A percentile compares a stretch with the other conserved stretches of the same genome.
phyloP scores from a whole-genome alignment of 1,140 invertebrate genomes.

The Drosophila sp. region DNA sequence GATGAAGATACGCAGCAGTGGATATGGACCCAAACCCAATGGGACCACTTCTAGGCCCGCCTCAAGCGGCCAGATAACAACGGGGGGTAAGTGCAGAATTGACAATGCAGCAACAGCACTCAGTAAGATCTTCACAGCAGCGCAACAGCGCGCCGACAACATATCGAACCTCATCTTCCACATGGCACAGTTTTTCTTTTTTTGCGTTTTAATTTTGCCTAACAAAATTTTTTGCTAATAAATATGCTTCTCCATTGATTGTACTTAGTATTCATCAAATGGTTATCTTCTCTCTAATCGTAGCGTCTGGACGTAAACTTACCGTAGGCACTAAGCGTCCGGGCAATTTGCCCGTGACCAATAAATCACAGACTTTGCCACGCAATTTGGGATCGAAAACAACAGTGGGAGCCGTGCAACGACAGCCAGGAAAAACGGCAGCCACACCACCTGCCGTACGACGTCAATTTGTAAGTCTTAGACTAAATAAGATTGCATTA shows the following conservation, averaged over 20 bases:
- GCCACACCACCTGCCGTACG: slow-evolving; percentile 92
- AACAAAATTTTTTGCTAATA: slow-evolving; percentile 36
- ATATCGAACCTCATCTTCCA: slow-evolving; percentile 26
- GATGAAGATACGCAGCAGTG: slow-evolving; percentile 54
- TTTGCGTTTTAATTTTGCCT: slow-evolving; percentile 29
- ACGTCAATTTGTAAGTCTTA: slow-evolving; percentile 88
- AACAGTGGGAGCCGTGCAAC: slow-evolving; percentile 83
- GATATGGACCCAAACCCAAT: slow-evolving; percentile 53
- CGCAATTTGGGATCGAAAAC: slow-evolving; percentile 90
- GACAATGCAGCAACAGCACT: slow-evolving; percentile 36
- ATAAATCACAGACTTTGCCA: slow-evolving; percentile 92
- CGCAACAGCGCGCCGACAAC: slow-evolving; percentile 26
- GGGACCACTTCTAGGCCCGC: slow-evolving; percentile 15
- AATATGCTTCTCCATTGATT: too few relatives aligned
- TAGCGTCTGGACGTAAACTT: slow-evolving; percentile 88
- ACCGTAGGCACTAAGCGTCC: slow-evolving; percentile 88
- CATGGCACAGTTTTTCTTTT: slow-evolving; percentile 38
- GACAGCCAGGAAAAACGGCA: slow-evolving; percentile 87
- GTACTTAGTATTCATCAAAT: not conserved
- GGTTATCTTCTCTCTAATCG: slow-evolving; percentile 2
- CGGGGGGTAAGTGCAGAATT: slow-evolving; percentile 39
- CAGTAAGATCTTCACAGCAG: slow-evolving; percentile 44
- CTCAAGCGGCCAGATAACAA: slow-evolving; percentile 21
- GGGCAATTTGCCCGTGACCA: slow-evolving; percentile 85
- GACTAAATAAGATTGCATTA: not conserved